These are phyloP conservation scores for Myanophis thanlyinensis DNA, from an alignment of 2,113 vertebrate species.

Conservation along the genomic window DNA sequence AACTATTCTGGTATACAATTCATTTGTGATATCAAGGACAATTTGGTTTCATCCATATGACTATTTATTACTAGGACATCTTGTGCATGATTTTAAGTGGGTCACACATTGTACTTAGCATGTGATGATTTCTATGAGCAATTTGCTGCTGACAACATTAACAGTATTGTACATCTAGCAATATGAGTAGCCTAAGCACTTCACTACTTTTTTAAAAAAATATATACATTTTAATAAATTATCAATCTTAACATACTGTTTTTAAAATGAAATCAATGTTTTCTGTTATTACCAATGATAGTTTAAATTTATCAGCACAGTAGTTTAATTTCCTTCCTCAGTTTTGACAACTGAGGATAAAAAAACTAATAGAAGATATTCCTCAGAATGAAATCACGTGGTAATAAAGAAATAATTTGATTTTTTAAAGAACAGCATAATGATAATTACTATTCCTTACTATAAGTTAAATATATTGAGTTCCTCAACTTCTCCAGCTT, in stretches of 20 bases:
- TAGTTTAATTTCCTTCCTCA: slow-evolving; percentile 5
- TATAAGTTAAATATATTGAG: slow-evolving; percentile 10
- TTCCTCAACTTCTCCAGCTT: not conserved
- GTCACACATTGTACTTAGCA: not conserved
- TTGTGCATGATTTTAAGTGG: not conserved
- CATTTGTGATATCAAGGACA: not conserved
- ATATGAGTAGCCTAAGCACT: not conserved
- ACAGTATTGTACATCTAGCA: not conserved
- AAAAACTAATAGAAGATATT: slow-evolving; percentile 6
- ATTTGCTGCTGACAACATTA: not conserved
- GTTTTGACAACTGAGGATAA: slow-evolving; percentile 22
- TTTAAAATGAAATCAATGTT: not conserved
- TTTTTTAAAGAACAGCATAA: slow-evolving; percentile 6
- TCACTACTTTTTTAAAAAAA: not conserved
- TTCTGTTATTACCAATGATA: slow-evolving; percentile 22
- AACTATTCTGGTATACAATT: not conserved
- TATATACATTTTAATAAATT: not conserved
- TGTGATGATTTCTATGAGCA: not conserved
- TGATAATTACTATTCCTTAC: slow-evolving; percentile 10
- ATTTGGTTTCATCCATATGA: not conserved
- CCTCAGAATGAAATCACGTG: not conserved
- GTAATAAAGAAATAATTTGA: not conserved
- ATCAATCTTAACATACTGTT: not conserved
- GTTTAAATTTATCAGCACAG: slow-evolving; percentile 23
- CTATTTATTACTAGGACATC: not conserved